Evolutionary conservation across 2,888 invertebrate genomes (phyloP), one percentile per base, ranked within the genome.

Genomic region (Cantharis flavilabris): DNA sequence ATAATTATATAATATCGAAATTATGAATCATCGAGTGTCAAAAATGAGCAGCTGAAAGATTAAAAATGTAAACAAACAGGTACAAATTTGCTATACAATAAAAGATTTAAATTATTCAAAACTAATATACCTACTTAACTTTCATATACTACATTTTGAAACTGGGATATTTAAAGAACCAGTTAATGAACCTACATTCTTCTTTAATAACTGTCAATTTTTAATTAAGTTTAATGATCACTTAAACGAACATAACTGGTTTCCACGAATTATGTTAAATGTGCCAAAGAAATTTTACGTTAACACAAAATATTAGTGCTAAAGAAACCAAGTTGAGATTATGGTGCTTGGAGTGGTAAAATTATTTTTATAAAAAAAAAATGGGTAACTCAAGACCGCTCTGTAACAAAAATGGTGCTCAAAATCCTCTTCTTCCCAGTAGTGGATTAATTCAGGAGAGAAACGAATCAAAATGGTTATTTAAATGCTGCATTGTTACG

Each of bases 301-400:
- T 7, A n/a, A n/a, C n/a, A 49, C n/a, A 13, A 3, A 49, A 49
- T n/a, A 49, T 49, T n/a, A 49, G 49, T 49, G 49, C 49, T n/a
- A 49, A 49, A 49, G 49, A 49, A 49, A 49, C 49, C n/a, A 5
- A 49, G 49, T 49, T 13, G n/a, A 49, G 49, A 49, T 49, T 49
- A 49, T 49, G 49, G 49, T 49, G 49, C 49, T n/a, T 49, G 49
- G 49, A 49, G 49, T 7, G 49, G n/a, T n/a, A 49, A 49, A 49
- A 49, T 49, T 49, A 49, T 49, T 49, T 49, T 49, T 49, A 49
- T 49, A 49, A 23, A 7, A 65, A 7, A 65, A 62, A 71, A 49
- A 72, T 72, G 72, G 72, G 72, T 33, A 72, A 72, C 26, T 26
- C 67, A 20, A 72, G 72, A 16, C 72, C 72, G 20, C 65, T 26